phyloP scores from a whole-genome alignment of 1,140 invertebrate genomes.

The Tribolium madens region DNA sequence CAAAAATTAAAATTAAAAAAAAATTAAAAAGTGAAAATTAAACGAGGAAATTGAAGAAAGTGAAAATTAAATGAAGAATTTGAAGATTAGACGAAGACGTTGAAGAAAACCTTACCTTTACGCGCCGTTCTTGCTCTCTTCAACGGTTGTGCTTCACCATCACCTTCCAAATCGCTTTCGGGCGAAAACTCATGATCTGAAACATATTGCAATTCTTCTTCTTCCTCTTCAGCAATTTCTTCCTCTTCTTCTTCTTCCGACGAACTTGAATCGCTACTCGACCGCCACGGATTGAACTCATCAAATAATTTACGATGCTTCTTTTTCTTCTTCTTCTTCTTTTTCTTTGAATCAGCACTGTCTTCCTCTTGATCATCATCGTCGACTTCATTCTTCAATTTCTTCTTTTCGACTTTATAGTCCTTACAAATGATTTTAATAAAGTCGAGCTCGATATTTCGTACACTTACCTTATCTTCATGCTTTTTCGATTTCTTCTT shows the following conservation, averaged over 20 bases:
- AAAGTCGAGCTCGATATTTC: neutral
- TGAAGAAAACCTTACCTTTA: constrained; percentile 59
- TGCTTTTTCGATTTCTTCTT: constrained; percentile 68
- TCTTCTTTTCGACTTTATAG: constrained; percentile 4
- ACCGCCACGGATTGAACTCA: constrained; percentile 76
- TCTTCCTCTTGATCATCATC: constrained; percentile 4
- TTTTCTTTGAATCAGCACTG: constrained; percentile 44
- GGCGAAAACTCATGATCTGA: constrained; percentile 94
- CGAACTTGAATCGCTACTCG: constrained; percentile 69
- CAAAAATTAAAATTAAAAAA: too few relatives aligned
- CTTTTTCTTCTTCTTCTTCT: constrained; percentile 71
- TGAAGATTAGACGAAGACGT: neutral
- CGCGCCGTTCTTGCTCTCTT: constrained; percentile 76
- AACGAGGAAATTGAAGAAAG: neutral
- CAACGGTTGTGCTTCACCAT: constrained; percentile 70
- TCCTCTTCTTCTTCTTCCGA: constrained; percentile 71
- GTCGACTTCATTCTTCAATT: constrained; percentile 13
- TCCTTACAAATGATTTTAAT: neutral
- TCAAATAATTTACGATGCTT: constrained; percentile 72
- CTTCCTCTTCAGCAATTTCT: constrained; percentile 70
- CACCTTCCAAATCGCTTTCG: constrained; percentile 76
- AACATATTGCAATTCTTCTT: constrained; percentile 76
- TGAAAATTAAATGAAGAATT: too few relatives aligned
- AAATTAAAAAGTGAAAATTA: neutral
- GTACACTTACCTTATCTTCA: constrained; percentile 60